Evolutionary conservation across 1,140 invertebrate genomes (phyloP).

Genomic region (Sipha flava): DNA sequence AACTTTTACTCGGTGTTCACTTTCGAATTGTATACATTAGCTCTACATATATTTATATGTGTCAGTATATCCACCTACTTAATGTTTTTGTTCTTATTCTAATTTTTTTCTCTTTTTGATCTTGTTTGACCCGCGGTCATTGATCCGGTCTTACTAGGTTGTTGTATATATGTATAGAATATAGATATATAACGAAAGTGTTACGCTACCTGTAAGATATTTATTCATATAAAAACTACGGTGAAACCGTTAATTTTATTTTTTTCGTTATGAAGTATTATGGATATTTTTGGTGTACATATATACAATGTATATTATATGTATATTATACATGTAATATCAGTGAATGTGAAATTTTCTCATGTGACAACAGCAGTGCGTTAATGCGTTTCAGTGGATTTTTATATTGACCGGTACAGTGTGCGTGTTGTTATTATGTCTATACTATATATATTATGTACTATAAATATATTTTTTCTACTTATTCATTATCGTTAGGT

Average conservation of each 20-base stretch:
- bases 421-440: no score
- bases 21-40: neutral
- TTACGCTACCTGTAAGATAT: neutral
- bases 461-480: neutral
- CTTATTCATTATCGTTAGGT: no score
- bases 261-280: neutral
- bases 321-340: neutral
- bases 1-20: neutral
- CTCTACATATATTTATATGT: neutral
- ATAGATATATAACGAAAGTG: neutral
- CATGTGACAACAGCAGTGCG: neutral
- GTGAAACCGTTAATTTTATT: slow-evolving; percentile 15
- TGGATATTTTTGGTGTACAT: neutral
- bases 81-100: neutral
- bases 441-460: neutral
- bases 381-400: no score
- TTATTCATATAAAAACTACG: neutral
- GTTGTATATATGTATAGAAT: no score
- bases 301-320: neutral
- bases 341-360: neutral
- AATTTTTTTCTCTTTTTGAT: neutral
- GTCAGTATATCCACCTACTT: neutral
- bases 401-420: no score
- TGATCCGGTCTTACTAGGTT: neutral
- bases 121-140: neutral